Evolutionary conservation across 2,113 vertebrate genomes (phyloP).

Genomic region (Zapornia atra): DNA sequence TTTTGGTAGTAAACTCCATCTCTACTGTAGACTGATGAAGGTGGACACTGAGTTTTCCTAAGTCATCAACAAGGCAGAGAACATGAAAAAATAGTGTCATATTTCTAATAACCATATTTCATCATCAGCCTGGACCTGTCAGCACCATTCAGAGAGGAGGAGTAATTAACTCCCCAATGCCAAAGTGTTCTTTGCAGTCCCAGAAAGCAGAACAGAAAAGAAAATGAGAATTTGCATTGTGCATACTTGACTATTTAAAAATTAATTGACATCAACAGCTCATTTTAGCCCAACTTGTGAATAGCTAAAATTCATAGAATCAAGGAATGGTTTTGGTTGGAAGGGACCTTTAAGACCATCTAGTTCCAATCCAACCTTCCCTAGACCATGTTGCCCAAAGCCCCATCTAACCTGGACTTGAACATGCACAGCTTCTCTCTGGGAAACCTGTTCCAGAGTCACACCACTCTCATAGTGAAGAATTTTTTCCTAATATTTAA

Average conservation of each 20-base stretch:
- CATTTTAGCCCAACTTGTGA: background rate
- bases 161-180: background rate
- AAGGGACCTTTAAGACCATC: too few species aligned
- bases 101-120: background rate
- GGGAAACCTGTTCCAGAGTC: too few species aligned
- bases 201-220: background rate
- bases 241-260: background rate
- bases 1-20: background rate
- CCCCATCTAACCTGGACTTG: too few species aligned
- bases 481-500: too few species aligned
- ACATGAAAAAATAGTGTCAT: background rate
- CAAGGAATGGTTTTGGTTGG: too few species aligned
- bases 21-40: background rate
- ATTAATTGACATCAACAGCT: background rate
- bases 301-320: background rate
- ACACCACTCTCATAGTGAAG: too few species aligned
- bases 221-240: background rate
- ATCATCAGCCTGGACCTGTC: background rate
- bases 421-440: too few species aligned
- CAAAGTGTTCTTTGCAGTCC: background rate
- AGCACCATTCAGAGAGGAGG: background rate
- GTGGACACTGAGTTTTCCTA: background rate
- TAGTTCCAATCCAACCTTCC: too few species aligned
- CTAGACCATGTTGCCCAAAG: too few species aligned
- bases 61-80: background rate